phyloP scores from a whole-genome alignment of 1,140 invertebrate species.

The Drusus annulatus region DNA sequence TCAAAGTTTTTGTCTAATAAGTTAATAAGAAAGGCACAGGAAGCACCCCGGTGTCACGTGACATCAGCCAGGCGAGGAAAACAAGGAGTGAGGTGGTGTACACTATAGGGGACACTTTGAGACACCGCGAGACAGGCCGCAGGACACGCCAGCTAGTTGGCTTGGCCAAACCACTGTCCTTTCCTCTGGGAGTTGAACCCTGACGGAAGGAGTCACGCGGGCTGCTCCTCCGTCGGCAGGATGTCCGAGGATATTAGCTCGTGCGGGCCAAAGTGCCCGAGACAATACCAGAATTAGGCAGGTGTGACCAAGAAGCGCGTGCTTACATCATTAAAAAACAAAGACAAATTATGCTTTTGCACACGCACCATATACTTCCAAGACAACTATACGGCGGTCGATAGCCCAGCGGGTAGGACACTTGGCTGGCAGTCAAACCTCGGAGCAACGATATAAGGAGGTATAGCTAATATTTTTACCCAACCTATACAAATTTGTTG shows the following conservation, averaged over 20 bases:
- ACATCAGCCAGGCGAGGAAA: conserved; percentile 35
- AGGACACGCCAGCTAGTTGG: too few relatives aligned
- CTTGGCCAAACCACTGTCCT: too few relatives aligned
- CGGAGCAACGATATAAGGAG: too few relatives aligned
- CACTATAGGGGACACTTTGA: neutral
- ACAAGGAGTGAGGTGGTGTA: neutral
- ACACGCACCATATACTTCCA: neutral
- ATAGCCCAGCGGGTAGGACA: too few relatives aligned
- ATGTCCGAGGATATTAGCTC: conserved; percentile 32
- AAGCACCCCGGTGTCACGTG: conserved; percentile 37
- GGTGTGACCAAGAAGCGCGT: conserved; percentile 10
- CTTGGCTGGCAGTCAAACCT: too few relatives aligned
- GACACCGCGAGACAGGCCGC: too few relatives aligned
- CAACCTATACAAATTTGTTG: too few relatives aligned
- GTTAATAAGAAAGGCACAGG: conserved; percentile 5
- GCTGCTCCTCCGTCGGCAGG: conserved; percentile 6
- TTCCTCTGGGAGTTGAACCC: too few relatives aligned
- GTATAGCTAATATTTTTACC: too few relatives aligned
- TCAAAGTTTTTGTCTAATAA: conserved; percentile 7
- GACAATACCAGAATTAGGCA: conserved; percentile 34
- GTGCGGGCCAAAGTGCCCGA: conserved; percentile 35
- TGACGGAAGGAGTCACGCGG: conserved; percentile 39
- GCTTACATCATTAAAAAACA: conserved; percentile 1
- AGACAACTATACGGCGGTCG: too few relatives aligned
- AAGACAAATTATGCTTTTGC: neutral